Percentiles rank a stretch among this genome's conserved stretches.
Conservation (phyloP, 1,140 invertebrate genomes). For the Nomia melanderi region DNA sequence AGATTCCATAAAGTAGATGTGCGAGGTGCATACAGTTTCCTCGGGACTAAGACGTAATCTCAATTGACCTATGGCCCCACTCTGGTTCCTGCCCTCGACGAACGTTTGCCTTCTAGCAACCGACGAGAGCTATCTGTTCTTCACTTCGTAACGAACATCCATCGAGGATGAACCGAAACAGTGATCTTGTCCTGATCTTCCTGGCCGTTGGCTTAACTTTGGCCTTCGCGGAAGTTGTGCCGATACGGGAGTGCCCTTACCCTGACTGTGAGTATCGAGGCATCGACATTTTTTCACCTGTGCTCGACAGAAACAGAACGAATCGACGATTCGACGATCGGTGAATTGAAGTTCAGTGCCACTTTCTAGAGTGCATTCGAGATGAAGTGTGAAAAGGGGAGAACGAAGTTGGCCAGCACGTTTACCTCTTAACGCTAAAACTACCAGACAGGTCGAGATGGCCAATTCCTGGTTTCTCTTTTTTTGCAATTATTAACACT, state of each 20-base stretch:
- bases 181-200: slow-evolving; percentile 58
- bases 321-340: neutral
- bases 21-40: slow-evolving; percentile 4
- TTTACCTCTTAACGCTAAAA: too few relatives aligned
- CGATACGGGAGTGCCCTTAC: slow-evolving; percentile 49
- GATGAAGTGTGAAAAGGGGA: too few relatives aligned
- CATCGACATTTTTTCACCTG: neutral
- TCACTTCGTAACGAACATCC: slow-evolving; percentile 68
- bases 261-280: slow-evolving; percentile 63
- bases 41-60: slow-evolving; percentile 63
- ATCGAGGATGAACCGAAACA: slow-evolving; percentile 66
- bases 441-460: too few relatives aligned
- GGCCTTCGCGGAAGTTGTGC: slow-evolving; percentile 63
- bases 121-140: slow-evolving; percentile 62
- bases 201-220: slow-evolving; percentile 50
- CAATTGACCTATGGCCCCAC: slow-evolving; percentile 76
- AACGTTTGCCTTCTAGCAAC: slow-evolving; percentile 54
- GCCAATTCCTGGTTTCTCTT: too few relatives aligned
- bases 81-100: slow-evolving; percentile 6
- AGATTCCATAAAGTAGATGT: slow-evolving; percentile 6
- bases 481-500: too few relatives aligned
- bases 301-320: neutral
- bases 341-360: neutral
- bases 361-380: neutral
- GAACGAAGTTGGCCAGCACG: too few relatives aligned